Base-by-base conservation (phyloP, 2,797 vertebrate genomes). In the Rhynchonycteris naso region DNA sequence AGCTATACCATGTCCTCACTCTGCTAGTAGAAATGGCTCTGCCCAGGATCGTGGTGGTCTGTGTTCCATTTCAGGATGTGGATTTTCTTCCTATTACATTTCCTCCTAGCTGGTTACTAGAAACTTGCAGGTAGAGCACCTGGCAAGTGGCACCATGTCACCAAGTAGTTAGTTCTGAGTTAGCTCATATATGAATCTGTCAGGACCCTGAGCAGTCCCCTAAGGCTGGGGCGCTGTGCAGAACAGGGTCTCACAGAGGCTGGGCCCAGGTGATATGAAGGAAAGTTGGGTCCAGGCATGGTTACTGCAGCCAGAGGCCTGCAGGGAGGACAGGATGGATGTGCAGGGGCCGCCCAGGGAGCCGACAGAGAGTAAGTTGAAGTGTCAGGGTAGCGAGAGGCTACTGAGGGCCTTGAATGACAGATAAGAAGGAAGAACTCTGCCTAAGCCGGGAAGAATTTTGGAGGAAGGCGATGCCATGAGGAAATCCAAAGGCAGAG, bases 121-220 rank as follows among this genome's bases (percentile, higher is more conserved):
- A 63, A 33, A 56, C 22, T 13, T 18, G 19, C n/a, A 71, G 26
- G 22, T 47, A 79, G 30, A 26, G 12, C 47, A 26, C 16, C 26
- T 4, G 43, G 59, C n/a, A 47, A 68, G 69, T n/a, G 38, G 65
- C 2, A 21, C 43, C 21, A 0, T 0, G 1, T 7, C n/a, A 9
- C 30, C 28, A 3, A 7, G 12, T 43, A 21, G 18, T 24, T 33
- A 28, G 47, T 43, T 92, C 54, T 18, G 52, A 76, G 28, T 78
- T 6, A n/a, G 33, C 15, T 68, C 19, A 4, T 1, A 0, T 2
- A 35, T 12, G 52, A 81, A n/a, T 43, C 38, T 1, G 0, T 52
- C 2, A 2, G 30, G 33, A 82, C 33, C 69, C 16, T n/a, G 15
- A 58, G 2, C 5, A 0, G 19, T 24, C n/a, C 1, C 19, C 78